phyloP scores from a whole-genome alignment of 2,888 invertebrate species.

The Brachypalpus laphriformis region DNA sequence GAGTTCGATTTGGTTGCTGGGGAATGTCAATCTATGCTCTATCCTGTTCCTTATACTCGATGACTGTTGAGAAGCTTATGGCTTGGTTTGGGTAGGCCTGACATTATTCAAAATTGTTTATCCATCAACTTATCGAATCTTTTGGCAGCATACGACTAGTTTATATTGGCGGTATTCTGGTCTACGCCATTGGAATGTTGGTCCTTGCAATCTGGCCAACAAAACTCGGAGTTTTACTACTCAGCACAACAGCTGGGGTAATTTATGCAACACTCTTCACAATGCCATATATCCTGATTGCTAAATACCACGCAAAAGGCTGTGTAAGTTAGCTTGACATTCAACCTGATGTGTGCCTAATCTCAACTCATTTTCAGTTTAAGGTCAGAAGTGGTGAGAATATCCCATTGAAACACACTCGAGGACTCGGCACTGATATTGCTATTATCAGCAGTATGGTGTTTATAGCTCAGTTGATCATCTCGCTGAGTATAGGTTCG shows the following conservation, averaged over 20 bases:
- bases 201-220: slow-evolving; percentile 82
- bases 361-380: slow-evolving; percentile 77
- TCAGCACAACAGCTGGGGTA: slow-evolving; percentile 82
- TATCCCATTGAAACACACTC: slow-evolving; percentile 80
- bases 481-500: slow-evolving; percentile 81
- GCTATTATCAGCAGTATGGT: slow-evolving; percentile 83
- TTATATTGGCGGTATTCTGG: slow-evolving; percentile 81
- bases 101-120: background rate
- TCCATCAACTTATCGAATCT: background rate
- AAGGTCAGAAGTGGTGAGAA: slow-evolving; percentile 80
- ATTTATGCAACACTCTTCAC: slow-evolving; percentile 83
- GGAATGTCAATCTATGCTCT: slow-evolving; percentile 83
- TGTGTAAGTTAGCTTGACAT: slow-evolving; percentile 79
- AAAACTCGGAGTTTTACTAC: slow-evolving; percentile 81
- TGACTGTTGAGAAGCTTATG: slow-evolving; percentile 81
- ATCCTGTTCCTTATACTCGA: slow-evolving; percentile 82
- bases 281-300: slow-evolving; percentile 82
- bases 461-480: slow-evolving; percentile 82
- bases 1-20: slow-evolving; percentile 83
- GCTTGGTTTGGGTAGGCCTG: slow-evolving; percentile 81
- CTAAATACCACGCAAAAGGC: slow-evolving; percentile 82
- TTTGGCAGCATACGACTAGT: slow-evolving; percentile 78
- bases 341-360: background rate
- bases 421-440: slow-evolving; percentile 83
- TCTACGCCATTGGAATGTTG: slow-evolving; percentile 82